Conservation (phyloP, 2,888 invertebrate genomes). For the Cerastoderma edule region DNA sequence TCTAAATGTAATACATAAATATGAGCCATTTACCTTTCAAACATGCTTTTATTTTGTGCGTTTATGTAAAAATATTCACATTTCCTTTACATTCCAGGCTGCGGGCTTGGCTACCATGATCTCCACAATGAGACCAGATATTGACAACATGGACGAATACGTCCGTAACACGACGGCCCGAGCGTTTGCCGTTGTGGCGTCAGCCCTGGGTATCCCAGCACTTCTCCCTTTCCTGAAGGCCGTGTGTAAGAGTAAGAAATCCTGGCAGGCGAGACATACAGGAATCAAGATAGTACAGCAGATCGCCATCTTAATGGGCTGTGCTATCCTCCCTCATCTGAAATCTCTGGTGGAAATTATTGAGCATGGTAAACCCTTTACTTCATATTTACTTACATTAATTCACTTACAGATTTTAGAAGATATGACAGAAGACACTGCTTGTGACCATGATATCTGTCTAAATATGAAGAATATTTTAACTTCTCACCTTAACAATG, state of each 20-base stretch:
- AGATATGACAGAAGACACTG: too few relatives aligned
- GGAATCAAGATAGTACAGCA: constrained; percentile 99
- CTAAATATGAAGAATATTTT: too few relatives aligned
- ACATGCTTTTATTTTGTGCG: too few relatives aligned
- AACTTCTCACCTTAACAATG: too few relatives aligned
- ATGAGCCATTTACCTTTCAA: too few relatives aligned
- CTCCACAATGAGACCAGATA: constrained; percentile 99
- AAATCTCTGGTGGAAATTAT: constrained; percentile 99
- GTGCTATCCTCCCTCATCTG: constrained; percentile 98
- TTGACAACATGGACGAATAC: constrained; percentile 99
- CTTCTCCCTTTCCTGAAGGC: constrained; percentile 98
- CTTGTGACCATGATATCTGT: too few relatives aligned
- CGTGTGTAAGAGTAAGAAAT: constrained; percentile 99
- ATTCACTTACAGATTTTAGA: too few relatives aligned
- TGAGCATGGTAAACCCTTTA: constrained; percentile 92
- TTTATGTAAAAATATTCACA: too few relatives aligned
- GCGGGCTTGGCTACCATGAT: constrained; percentile 99
- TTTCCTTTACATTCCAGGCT: too few relatives aligned
- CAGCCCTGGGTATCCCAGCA: constrained; percentile 98
- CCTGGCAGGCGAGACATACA: constrained; percentile 98
- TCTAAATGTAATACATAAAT: too few relatives aligned
- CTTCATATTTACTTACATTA: neutral
- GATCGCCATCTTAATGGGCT: constrained; percentile 99
- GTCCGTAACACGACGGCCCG: constrained; percentile 99
- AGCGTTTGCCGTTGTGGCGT: constrained; percentile 99